A percentile compares a stretch with the other conserved stretches of the same genome.
phyloP scores from a whole-genome alignment of 2,113 vertebrate species.

The Cacatua alba region DNA sequence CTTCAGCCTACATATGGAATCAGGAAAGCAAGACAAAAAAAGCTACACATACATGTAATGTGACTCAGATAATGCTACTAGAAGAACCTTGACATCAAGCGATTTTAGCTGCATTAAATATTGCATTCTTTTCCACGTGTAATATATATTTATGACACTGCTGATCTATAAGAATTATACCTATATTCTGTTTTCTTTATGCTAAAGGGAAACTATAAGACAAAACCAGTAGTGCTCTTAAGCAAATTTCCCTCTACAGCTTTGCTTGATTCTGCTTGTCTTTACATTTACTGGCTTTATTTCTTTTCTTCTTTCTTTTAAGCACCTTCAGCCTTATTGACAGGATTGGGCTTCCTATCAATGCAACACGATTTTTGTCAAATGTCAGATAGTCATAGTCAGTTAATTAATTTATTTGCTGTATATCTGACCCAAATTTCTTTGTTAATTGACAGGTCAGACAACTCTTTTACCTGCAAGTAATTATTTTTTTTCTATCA shows the following conservation, averaged over 20 bases:
- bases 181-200: not conserved
- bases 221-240: not conserved
- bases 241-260: not conserved
- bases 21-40: not conserved
- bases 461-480: not conserved
- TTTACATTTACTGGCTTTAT: not conserved
- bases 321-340: not conserved
- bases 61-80: not conserved
- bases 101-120: not conserved
- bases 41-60: not conserved
- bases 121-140: not conserved
- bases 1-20: not conserved
- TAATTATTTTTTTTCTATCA: slow-evolving; percentile 1
- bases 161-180: not conserved
- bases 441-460: slow-evolving; percentile 40
- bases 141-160: not conserved
- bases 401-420: slow-evolving; percentile 48
- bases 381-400: slow-evolving; percentile 14
- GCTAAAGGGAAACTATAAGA: not conserved
- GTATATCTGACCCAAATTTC: slow-evolving; percentile 27
- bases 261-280: not conserved
- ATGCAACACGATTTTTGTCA: not conserved
- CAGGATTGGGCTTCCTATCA: not conserved
- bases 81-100: not conserved
- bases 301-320: not conserved